A percentile compares a stretch with the other conserved stretches of the same genome.
These are phyloP conservation scores for Gila orcuttii DNA, from an alignment of 2,113 vertebrate species.

Conservation along the genomic window DNA sequence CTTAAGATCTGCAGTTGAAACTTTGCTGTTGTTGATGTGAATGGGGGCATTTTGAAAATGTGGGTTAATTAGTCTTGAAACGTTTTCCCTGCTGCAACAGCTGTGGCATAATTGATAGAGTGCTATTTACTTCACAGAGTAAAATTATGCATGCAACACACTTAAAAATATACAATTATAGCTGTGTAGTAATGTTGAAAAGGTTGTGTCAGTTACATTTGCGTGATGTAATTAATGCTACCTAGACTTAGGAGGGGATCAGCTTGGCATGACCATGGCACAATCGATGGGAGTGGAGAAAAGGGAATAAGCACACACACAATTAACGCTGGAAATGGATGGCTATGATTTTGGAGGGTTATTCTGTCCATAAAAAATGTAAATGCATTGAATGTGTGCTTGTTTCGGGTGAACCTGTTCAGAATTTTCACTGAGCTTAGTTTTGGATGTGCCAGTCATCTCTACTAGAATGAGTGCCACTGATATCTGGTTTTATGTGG, in stretches of 20 bases:
- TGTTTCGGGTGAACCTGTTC: not conserved
- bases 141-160: conserved; percentile 70
- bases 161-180: conserved; percentile 71
- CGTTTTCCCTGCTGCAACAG: conserved; percentile 55
- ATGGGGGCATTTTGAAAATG: conserved; percentile 52
- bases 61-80: conserved; percentile 65
- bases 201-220: conserved; percentile 61
- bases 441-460: conserved; percentile 17
- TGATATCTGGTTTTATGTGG: conserved; percentile 7
- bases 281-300: conserved; percentile 47
- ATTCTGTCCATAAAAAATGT: conserved; percentile 44
- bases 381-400: conserved; percentile 26
- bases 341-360: conserved; percentile 48
- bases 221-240: conserved; percentile 68
- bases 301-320: conserved; percentile 10
- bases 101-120: conserved; percentile 67
- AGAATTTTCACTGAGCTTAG: conserved; percentile 9
- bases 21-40: conserved; percentile 51
- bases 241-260: conserved; percentile 60
- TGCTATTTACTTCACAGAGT: conserved; percentile 64
- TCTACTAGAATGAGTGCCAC: not conserved
- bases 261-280: conserved; percentile 54
- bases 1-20: conserved; percentile 42
- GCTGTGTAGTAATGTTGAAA: conserved; percentile 66
- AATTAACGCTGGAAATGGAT: conserved; percentile 47